A percentile compares a stretch with the other conserved stretches of the same genome.
phyloP scores from a whole-genome alignment of 2,888 invertebrate genomes.

The Anthoptus insignis region DNA sequence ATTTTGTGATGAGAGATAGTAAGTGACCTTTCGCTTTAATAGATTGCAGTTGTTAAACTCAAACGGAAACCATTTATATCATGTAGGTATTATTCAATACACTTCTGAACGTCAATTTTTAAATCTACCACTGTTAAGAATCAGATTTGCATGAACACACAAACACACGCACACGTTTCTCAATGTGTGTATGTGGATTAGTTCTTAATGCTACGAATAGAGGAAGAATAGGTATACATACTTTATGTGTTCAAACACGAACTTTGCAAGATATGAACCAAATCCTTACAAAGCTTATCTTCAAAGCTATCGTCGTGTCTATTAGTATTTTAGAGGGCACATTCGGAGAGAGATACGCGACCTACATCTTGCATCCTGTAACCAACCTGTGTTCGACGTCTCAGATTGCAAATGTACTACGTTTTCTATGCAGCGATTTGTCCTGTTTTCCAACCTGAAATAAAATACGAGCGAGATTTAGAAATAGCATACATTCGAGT shows the following conservation, averaged over 20 bases:
- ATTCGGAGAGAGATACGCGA: conserved; percentile 23
- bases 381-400: conserved; percentile 9
- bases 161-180: no score
- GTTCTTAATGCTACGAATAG: no score
- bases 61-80: no score
- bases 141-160: no score
- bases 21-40: no score
- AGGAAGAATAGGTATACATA: no score
- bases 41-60: no score
- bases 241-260: conserved; percentile 17
- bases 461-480: background rate
- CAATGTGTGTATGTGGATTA: no score
- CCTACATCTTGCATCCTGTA: conserved; percentile 13
- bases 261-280: conserved; percentile 24
- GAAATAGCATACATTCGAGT: background rate
- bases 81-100: no score
- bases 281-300: conserved; percentile 28
- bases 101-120: no score
- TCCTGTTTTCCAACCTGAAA: background rate
- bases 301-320: conserved; percentile 20
- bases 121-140: no score
- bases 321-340: conserved; percentile 28
- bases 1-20: no score
- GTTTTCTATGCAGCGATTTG: conserved; percentile 10
- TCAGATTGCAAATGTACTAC: conserved; percentile 20